Evolutionary conservation across 2,113 vertebrate genomes (phyloP).

Genomic region (Nibea coibor): DNA sequence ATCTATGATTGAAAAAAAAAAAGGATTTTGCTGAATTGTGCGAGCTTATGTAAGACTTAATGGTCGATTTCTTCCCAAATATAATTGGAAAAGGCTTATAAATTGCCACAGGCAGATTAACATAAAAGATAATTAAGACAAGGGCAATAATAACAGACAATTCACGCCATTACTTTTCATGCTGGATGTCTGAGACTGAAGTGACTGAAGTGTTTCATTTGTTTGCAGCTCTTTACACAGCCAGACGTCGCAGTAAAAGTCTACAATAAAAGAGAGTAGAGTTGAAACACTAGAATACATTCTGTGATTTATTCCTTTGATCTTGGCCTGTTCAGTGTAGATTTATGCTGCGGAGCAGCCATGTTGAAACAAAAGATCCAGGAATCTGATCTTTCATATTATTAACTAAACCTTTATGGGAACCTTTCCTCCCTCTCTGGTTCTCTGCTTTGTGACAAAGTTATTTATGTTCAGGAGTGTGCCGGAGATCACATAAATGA

Average conservation of each 20-base stretch:
- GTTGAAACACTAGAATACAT: background rate
- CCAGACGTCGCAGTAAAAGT: background rate
- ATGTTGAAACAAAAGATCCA: slow-evolving; percentile 14
- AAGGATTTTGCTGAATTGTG: slow-evolving; percentile 26
- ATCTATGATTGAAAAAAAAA: slow-evolving; percentile 30
- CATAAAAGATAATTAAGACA: slow-evolving; percentile 24
- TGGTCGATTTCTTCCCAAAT: slow-evolving; percentile 44
- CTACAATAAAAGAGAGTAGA: slow-evolving; percentile 4
- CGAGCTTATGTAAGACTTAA: slow-evolving; percentile 38
- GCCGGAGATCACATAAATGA: background rate
- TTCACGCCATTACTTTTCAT: slow-evolving; percentile 5
- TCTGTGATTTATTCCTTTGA: slow-evolving; percentile 1
- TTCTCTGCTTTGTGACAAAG: background rate
- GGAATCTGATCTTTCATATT: slow-evolving; percentile 14
- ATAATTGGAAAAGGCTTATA: slow-evolving; percentile 33
- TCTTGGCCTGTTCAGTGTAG: background rate
- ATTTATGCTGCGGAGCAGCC: background rate
- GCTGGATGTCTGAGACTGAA: background rate
- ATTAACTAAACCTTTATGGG: slow-evolving; percentile 6
- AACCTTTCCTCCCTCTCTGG: background rate
- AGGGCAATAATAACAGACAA: slow-evolving; percentile 17
- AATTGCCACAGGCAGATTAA: slow-evolving; percentile 36
- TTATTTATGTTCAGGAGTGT: background rate
- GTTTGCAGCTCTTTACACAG: slow-evolving; percentile 8
- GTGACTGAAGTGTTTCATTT: background rate